phyloP scores from a whole-genome alignment of 2,113 vertebrate genomes.

The Tichodroma muraria region DNA sequence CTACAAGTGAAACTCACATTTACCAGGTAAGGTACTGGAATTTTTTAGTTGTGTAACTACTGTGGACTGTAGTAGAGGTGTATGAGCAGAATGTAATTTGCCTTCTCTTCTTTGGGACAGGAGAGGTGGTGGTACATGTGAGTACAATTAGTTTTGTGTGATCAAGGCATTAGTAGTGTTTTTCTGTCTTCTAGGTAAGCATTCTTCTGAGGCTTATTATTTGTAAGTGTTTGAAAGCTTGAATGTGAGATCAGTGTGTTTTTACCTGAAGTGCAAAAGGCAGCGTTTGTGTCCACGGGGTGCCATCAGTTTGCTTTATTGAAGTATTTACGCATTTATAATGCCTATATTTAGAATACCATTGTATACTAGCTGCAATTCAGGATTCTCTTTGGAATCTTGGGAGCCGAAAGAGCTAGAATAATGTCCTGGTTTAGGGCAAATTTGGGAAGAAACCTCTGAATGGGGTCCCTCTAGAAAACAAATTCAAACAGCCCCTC shows the following conservation, averaged over 20 bases:
- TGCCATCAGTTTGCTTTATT: background rate
- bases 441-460: too few species aligned
- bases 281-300: rapidly evolving
- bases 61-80: background rate
- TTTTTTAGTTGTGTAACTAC: background rate
- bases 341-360: background rate
- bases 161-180: background rate
- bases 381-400: background rate
- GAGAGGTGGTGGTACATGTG: background rate
- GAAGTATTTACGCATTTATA: background rate
- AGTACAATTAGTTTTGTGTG: background rate
- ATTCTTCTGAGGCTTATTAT: background rate
- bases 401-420: background rate
- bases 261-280: background rate
- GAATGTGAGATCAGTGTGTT: background rate
- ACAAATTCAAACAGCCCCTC: too few species aligned
- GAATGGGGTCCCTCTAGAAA: too few species aligned
- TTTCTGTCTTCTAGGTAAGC: background rate
- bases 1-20: slow-evolving; percentile 97
- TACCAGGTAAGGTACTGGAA: slow-evolving; percentile 82
- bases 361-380: background rate
- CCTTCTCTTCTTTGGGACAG: background rate
- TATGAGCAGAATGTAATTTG: background rate
- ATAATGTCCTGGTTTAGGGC: too few species aligned
- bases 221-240: background rate